Evolutionary conservation across 2,113 vertebrate genomes (phyloP), one percentile per base, ranked within the genome.

Genomic region (Gallinago jamesoni): DNA sequence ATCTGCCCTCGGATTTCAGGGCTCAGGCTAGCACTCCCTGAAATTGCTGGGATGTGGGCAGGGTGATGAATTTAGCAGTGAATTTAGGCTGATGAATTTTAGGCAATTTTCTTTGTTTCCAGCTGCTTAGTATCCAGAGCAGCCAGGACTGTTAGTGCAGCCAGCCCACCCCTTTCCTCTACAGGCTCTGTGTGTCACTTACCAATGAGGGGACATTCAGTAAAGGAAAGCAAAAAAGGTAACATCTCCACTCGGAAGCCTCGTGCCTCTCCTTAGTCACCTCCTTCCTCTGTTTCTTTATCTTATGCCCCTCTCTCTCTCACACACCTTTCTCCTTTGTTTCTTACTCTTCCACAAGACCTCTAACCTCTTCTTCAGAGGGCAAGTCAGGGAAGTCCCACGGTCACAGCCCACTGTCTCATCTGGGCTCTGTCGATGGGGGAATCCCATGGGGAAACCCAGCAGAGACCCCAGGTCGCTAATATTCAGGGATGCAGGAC

Each of bases 381-480:
- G 35, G 20, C 39, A 52, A 41, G 37, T 45, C 5, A 3, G 14
- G 13, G 39, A 87, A 72, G 62, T 35, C n/a, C 28, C 33, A 37
- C 0, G 0, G 15, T 43, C 25, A 35, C 6, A 4, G n/a, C 31
- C 18, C 43, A 27, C 10, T 8, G 4, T 9, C 14, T 70, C 30
- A 37, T 56, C 56, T 47, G 12, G 24, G 28, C 7, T 39, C 9
- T 73, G 3, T 19, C 39, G 30, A 1, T 43, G 24, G 12, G 45
- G 23, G 19, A 94, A 66, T 50, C 50, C 41, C 41, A 1, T 43
- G 24, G 12, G 37, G 25, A 16, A 94, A 66, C 45, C 50, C 47
- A 62, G 33, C 35, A 95, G 75, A 82, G 23, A 28, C 0, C 3
- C 19, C 6, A 2, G 56, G 63, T 5, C 0, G 0, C 33, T 76